Conservation (phyloP, 2,113 vertebrate species). For the Prietella phreatophila region DNA sequence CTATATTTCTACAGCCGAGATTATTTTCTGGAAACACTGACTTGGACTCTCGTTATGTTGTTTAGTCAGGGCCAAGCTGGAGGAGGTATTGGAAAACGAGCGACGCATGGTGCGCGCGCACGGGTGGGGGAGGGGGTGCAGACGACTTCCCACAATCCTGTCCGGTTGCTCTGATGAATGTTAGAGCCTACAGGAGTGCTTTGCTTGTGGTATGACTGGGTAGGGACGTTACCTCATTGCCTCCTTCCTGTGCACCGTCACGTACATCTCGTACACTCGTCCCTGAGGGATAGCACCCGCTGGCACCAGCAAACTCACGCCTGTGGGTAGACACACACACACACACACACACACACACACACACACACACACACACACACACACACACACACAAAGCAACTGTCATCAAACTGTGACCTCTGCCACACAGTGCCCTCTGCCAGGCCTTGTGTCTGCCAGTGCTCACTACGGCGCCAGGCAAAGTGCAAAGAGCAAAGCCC, state of each 20-base stretch:
- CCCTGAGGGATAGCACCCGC: slow-evolving; percentile 94
- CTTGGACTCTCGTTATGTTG: slow-evolving; percentile 29
- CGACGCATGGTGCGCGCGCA: not conserved
- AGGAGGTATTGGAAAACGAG: slow-evolving; percentile 28
- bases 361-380: no score
- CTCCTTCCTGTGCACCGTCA: slow-evolving; percentile 97
- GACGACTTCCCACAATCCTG: slow-evolving; percentile 12
- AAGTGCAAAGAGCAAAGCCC: slow-evolving; percentile 38
- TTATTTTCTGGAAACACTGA: not conserved
- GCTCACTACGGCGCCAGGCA: slow-evolving; percentile 37
- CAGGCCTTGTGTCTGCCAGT: slow-evolving; percentile 43
- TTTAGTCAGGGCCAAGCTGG: slow-evolving; percentile 30
- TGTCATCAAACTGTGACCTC: slow-evolving; percentile 50
- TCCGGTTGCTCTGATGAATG: slow-evolving; percentile 20
- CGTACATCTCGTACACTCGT: slow-evolving; percentile 96
- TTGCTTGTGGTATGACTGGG: slow-evolving; percentile 21
- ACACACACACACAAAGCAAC: slow-evolving; percentile 44
- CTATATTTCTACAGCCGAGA: not conserved
- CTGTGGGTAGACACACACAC: slow-evolving; percentile 67
- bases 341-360: slow-evolving; percentile 47
- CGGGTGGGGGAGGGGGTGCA: not conserved
- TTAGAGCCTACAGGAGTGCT: not conserved
- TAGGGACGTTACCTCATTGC: slow-evolving; percentile 84
- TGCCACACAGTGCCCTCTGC: slow-evolving; percentile 44
- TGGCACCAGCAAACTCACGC: slow-evolving; percentile 94